Base-by-base conservation (phyloP, 2,797 vertebrate genomes). In the Catostomus latipinnis region DNA sequence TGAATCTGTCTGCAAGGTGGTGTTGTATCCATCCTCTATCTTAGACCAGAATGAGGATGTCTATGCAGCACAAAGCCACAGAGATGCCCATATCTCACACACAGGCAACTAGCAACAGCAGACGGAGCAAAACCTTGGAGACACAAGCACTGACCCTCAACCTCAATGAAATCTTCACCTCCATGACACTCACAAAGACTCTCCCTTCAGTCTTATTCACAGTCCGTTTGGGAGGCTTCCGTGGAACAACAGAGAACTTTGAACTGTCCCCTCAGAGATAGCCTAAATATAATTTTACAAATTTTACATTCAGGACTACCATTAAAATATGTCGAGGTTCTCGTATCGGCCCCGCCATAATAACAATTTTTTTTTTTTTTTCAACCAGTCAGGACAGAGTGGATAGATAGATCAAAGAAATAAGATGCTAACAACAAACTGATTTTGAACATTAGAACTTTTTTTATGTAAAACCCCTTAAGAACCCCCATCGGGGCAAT, bases 121-220 rank as follows among this genome's bases (percentile, higher is more conserved):
- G 54, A 76, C 34, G n/a, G 13, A n/a, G 12, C 16, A 12, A 18
- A 50, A 11, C 48, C 16, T 48, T 60, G 52, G 45, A 50, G 49
- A 56, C 71, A 54, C 6, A 8, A 45, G 53, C n/a, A 16, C 10
- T 76, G 61, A 80, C 72, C 72, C 46, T 49, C 7, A 57, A 54
- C 46, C 13, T 16, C 49, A 81, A 63, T 54, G 79, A 84, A 78
- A 74, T 68, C 12, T 74, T 78, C 74, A 78, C 75, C 82, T 74
- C 67, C 8, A 6, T 69, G 56, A 76, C 52, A 76, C 78, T 73
- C 61, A 10, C 70, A 58, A 13, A 71, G 4, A 71, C 52, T 70
- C 52, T 43, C 13, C 63, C 22, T 78, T 69, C 34, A 46, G 65
- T 48, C 45, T 50, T 63, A 77, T 66, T 77, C 75, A 74, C 61